Conservation (phyloP, 2,797 vertebrate genomes). For the Notolepis coatsorum region DNA sequence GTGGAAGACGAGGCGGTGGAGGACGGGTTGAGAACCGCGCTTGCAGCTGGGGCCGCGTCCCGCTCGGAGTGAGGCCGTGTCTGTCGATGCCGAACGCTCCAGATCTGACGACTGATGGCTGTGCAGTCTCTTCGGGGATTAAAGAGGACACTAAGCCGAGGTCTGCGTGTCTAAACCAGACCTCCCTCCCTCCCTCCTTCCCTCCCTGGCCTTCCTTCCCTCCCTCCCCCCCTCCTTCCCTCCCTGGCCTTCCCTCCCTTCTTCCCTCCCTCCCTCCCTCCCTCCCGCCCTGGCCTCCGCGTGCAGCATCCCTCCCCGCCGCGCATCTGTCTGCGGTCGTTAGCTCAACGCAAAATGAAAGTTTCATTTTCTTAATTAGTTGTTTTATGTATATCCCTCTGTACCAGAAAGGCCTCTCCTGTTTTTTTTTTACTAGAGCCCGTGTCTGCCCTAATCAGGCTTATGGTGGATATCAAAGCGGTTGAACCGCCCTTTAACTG, state of each 20-base stretch:
- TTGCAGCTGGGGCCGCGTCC: slow-evolving; percentile 66
- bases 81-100: slow-evolving; percentile 52
- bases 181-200: slow-evolving; percentile 27
- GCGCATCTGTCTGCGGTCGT: slow-evolving; percentile 55
- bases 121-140: slow-evolving; percentile 72
- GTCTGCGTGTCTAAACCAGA: slow-evolving; percentile 63
- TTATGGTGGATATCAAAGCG: slow-evolving; percentile 72
- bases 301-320: slow-evolving; percentile 31
- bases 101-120: slow-evolving; percentile 73
- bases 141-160: slow-evolving; percentile 62
- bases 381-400: slow-evolving; percentile 41
- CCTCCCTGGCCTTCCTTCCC: not conserved
- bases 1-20: slow-evolving; percentile 37
- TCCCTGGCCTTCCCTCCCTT: not conserved
- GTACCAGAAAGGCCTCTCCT: slow-evolving; percentile 40
- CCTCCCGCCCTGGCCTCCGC: slow-evolving; percentile 32
- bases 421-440: slow-evolving; percentile 36
- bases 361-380: slow-evolving; percentile 64
- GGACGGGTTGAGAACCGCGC: slow-evolving; percentile 21
- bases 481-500: slow-evolving; percentile 56
- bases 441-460: slow-evolving; percentile 66
- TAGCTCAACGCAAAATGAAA: slow-evolving; percentile 62
- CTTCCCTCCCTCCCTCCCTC: slow-evolving; percentile 34
- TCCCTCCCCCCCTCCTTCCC: slow-evolving; percentile 2
- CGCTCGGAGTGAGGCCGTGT: slow-evolving; percentile 43